phyloP scores from a whole-genome alignment of 1,140 invertebrate species.

The Dendrolimus kikuchii region DNA sequence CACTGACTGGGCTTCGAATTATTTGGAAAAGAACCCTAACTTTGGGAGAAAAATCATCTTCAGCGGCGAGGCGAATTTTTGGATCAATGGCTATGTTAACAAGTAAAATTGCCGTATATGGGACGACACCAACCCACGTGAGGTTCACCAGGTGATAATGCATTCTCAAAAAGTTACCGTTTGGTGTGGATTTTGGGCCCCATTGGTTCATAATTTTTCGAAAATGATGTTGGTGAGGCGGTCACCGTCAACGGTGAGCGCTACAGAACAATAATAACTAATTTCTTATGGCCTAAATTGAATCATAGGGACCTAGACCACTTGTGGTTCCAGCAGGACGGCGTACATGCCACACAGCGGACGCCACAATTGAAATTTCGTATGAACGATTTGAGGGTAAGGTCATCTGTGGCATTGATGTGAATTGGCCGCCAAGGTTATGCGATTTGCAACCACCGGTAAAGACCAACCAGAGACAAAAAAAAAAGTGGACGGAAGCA shows the following conservation, averaged over 20 bases:
- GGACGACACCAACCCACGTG: conserved; percentile 9
- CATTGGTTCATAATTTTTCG: conserved; percentile 45
- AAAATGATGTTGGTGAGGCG: conserved; percentile 24
- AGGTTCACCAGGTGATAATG: conserved; percentile 13
- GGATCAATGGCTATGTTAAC: conserved; percentile 17
- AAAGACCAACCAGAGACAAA: no score
- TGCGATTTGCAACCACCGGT: conserved; percentile 17
- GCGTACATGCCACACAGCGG: conserved; percentile 15
- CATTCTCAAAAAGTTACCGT: conserved; percentile 35
- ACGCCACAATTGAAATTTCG: conserved; percentile 11
- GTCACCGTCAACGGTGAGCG: conserved; percentile 37
- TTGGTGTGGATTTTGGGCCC: conserved; percentile 27
- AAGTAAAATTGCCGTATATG: conserved; percentile 26
- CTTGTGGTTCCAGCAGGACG: conserved; percentile 16
- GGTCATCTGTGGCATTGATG: conserved; percentile 9
- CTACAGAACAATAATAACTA: conserved; percentile 35
- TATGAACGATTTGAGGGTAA: conserved; percentile 5
- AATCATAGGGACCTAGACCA: conserved; percentile 4
- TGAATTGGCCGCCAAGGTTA: conserved; percentile 21
- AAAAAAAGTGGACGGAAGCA: no score
- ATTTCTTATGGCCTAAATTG: conserved; percentile 30
- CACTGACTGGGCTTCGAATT: conserved; percentile 12
- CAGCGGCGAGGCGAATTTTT: conserved; percentile 23
- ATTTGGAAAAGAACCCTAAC: no score
- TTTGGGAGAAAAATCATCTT: conserved; percentile 13